Conservation (phyloP, 2,888 invertebrate genomes). For the Homarus gammarus region DNA sequence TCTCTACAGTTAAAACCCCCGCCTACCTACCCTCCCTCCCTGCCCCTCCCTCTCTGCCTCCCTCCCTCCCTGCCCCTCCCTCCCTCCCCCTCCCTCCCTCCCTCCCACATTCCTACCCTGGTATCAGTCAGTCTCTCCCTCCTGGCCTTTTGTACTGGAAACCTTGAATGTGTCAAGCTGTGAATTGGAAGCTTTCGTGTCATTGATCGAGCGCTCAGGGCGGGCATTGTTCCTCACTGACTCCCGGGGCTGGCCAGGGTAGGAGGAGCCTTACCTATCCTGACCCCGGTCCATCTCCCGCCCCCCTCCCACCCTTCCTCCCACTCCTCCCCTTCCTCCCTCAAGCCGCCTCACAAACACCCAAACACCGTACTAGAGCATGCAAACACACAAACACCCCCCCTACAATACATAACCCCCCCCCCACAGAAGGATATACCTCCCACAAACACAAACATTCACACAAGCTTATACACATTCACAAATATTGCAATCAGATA, state of each 20-base stretch:
- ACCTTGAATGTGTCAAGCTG: conserved; percentile 15
- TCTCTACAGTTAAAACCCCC: too few relatives aligned
- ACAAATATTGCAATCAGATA: too few relatives aligned
- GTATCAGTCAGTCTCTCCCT: not conserved
- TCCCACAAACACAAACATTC: too few relatives aligned
- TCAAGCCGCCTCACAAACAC: not conserved
- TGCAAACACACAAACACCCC: not conserved
- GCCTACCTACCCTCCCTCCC: too few relatives aligned
- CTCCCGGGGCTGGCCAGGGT: not conserved
- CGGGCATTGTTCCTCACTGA: not conserved
- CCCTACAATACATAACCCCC: too few relatives aligned
- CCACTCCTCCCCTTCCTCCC: not conserved
- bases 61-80: not conserved
- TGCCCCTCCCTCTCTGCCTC: too few relatives aligned
- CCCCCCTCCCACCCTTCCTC: not conserved
- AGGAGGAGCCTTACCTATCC: too few relatives aligned
- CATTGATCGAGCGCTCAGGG: not conserved
- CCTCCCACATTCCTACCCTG: not conserved
- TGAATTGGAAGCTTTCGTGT: conserved; percentile 9
- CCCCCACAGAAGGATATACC: too few relatives aligned
- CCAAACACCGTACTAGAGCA: not conserved
- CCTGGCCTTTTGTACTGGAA: not conserved
- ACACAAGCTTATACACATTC: too few relatives aligned
- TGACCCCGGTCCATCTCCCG: too few relatives aligned
- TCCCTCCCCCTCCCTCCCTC: not conserved